phyloP scores from a whole-genome alignment of 1,140 invertebrate species.

The Thaumetopoea pityocampa region DNA sequence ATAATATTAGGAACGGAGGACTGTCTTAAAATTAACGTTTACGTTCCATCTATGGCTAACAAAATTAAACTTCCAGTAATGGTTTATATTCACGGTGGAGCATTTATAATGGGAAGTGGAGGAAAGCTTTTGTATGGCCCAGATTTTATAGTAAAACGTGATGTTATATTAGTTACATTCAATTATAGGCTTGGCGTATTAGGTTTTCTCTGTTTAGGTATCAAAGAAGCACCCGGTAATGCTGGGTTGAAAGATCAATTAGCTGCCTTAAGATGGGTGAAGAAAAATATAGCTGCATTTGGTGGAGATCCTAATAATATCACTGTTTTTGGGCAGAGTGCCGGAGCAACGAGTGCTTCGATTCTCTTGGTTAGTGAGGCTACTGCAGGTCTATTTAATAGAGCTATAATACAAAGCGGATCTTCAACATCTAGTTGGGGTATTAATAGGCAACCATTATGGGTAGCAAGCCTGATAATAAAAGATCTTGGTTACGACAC shows the following conservation, averaged over 20 bases:
- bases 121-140: constrained; percentile 75
- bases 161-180: constrained; percentile 81
- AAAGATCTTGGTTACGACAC: constrained; percentile 45
- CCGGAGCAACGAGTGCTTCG: constrained; percentile 59
- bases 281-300: constrained; percentile 76
- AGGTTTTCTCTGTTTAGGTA: constrained; percentile 80
- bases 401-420: constrained; percentile 80
- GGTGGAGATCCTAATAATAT: constrained; percentile 69
- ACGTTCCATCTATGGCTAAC: constrained; percentile 44
- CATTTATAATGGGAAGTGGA: constrained; percentile 77
- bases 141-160: constrained; percentile 80
- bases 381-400: constrained; percentile 55
- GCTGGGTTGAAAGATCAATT: constrained; percentile 78
- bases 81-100: constrained; percentile 81
- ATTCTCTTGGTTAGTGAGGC: constrained; percentile 52
- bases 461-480: constrained; percentile 48
- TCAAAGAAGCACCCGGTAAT: constrained; percentile 77
- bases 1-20: constrained; percentile 64
- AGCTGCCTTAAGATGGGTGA: constrained; percentile 77
- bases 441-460: constrained; percentile 51
- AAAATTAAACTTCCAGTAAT: constrained; percentile 76
- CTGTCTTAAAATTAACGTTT: constrained; percentile 59
- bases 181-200: constrained; percentile 81
- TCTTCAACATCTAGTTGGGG: constrained; percentile 81
- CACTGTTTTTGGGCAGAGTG: constrained; percentile 67